phyloP scores from a whole-genome alignment of 1,140 invertebrate species.

The Drosophila dunni region DNA sequence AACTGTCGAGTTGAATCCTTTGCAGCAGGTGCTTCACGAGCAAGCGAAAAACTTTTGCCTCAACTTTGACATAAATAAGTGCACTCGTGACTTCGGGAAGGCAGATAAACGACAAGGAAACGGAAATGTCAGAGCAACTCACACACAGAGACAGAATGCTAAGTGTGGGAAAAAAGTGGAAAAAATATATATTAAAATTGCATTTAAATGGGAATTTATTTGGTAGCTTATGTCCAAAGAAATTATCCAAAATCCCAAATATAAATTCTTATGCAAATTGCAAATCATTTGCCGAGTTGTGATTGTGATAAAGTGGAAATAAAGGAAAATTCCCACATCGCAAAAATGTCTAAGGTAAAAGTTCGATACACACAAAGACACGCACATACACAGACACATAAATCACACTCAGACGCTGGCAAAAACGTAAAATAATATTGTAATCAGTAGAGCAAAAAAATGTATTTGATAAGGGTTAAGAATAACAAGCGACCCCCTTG shows the following conservation, averaged over 20 bases:
- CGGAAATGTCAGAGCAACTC: conserved; percentile 27
- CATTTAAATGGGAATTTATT: conserved; percentile 32
- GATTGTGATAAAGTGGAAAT: conserved; percentile 22
- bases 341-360: conserved; percentile 13
- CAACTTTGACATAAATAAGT: conserved; percentile 60
- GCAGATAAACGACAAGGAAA: conserved; percentile 31
- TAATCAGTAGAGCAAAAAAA: conserved; percentile 45
- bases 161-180: neutral
- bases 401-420: conserved; percentile 19
- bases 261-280: conserved; percentile 44
- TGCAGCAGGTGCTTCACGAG: conserved; percentile 49
- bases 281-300: conserved; percentile 34
- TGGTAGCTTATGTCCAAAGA: conserved; percentile 21
- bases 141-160: neutral
- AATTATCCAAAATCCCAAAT: conserved; percentile 28
- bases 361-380: neutral
- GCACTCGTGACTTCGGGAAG: conserved; percentile 33
- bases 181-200: conserved; percentile 42
- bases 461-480: conserved; percentile 67
- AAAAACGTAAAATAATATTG: conserved; percentile 50
- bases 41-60: conserved; percentile 49
- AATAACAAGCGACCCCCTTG: conserved; percentile 14
- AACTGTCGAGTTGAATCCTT: conserved; percentile 41
- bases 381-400: conserved; percentile 19
- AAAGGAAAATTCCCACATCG: conserved; percentile 9